Percentiles rank a stretch among this genome's conserved stretches.
Evolutionary conservation across 1,140 invertebrate species (phyloP).

Genomic region (Ditylenchus dipsaci): DNA sequence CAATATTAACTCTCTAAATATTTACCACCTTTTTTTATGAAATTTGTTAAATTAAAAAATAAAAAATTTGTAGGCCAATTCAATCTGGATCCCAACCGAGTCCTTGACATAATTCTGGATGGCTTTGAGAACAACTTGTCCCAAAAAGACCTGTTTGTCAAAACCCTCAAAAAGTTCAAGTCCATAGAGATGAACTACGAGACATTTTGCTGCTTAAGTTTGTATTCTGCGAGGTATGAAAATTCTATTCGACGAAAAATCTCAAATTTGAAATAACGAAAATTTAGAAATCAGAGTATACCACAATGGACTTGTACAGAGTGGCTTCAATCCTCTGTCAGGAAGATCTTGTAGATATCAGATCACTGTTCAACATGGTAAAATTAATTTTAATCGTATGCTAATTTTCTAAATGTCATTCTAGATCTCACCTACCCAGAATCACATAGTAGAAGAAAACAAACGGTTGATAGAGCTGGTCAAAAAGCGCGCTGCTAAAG

Average conservation of each 20-base stretch:
- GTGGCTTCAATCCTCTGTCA: conserved; percentile 83
- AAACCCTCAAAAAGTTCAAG: conserved; percentile 78
- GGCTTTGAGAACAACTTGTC: conserved; percentile 83
- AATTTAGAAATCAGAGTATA: conserved; percentile 62
- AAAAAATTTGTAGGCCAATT: conserved; percentile 75
- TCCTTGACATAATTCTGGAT: conserved; percentile 90
- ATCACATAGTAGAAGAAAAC: conserved; percentile 72
- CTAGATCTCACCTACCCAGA: conserved; percentile 73
- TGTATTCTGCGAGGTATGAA: conserved; percentile 67
- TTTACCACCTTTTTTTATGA: too few relatives aligned
- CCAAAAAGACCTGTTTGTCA: conserved; percentile 69
- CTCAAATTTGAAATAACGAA: not conserved
- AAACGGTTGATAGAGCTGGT: conserved; percentile 78
- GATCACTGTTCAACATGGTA: conserved; percentile 86
- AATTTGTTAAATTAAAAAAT: too few relatives aligned
- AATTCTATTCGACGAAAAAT: not conserved
- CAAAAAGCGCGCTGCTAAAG: conserved; percentile 77
- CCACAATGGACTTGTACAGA: conserved; percentile 77
- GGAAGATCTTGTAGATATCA: conserved; percentile 75
- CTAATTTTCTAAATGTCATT: not conserved
- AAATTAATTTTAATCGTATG: too few relatives aligned
- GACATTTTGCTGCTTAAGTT: conserved; percentile 93
- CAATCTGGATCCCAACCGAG: conserved; percentile 95
- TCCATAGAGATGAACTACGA: conserved; percentile 75
- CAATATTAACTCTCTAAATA: too few relatives aligned